Conservation (phyloP, 2,797 vertebrate genomes). For the Microhierax caerulescens region DNA sequence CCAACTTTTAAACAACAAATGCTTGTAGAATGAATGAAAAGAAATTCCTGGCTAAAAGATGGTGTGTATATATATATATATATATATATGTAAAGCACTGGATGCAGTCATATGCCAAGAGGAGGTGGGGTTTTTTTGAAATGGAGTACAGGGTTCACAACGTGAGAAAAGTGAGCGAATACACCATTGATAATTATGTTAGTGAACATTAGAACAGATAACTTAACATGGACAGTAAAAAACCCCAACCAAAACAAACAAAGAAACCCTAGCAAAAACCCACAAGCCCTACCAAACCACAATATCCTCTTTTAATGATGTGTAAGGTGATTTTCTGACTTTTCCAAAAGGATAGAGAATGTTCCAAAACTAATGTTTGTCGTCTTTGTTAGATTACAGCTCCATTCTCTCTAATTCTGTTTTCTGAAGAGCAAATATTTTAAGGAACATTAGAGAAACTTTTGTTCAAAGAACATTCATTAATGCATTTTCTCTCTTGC, state of each 20-base stretch:
- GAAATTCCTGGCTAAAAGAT: background rate
- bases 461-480: background rate
- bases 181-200: background rate
- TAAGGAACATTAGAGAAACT: background rate
- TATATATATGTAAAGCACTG: background rate
- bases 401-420: background rate
- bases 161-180: background rate
- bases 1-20: background rate
- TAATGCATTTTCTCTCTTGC: background rate
- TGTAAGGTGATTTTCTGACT: background rate
- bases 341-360: background rate
- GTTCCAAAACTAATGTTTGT: background rate
- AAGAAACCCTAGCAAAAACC: background rate
- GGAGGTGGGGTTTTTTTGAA: background rate
- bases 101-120: background rate
- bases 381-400: background rate
- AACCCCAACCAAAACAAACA: rapidly evolving
- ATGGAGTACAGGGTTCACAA: background rate
- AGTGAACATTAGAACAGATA: background rate
- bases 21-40: background rate
- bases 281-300: background rate
- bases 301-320: background rate
- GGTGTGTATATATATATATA: no score
- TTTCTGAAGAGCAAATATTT: background rate
- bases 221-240: background rate